A percentile compares a stretch with the other conserved stretches of the same genome.
Conservation (phyloP, 2,888 invertebrate genomes). For the Ceraclea dissimilis region DNA sequence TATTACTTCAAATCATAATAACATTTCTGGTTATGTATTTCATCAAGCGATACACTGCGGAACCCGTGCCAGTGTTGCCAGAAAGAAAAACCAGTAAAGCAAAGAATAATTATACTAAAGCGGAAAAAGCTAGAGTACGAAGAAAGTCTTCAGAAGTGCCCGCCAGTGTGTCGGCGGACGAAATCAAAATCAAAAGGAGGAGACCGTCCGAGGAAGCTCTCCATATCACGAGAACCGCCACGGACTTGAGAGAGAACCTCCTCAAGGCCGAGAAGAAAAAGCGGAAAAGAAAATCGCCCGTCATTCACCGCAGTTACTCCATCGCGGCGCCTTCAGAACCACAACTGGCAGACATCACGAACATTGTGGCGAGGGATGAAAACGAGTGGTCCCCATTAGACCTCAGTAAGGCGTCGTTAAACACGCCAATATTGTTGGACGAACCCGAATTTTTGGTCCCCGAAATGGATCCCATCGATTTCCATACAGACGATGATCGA, state of each 20-base stretch:
- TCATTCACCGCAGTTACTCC: conserved; percentile 20
- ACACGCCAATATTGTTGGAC: conserved; percentile 49
- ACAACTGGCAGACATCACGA: conserved; percentile 4
- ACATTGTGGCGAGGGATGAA: conserved; percentile 31
- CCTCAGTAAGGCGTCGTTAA: conserved; percentile 38
- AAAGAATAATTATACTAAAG: conserved; percentile 29
- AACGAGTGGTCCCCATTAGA: conserved; percentile 35
- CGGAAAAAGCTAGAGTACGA: conserved; percentile 47
- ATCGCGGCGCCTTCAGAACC: conserved; percentile 17
- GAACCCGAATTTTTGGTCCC: conserved; percentile 50
- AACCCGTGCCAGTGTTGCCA: conserved; percentile 29
- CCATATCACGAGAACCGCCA: conserved; percentile 42
- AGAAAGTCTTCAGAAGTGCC: conserved; percentile 45
- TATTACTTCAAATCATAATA: conserved; percentile 44
- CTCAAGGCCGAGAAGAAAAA: conserved; percentile 37
- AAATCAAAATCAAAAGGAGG: conserved; percentile 42
- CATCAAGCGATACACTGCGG: conserved; percentile 39
- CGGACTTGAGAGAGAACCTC: conserved; percentile 29
- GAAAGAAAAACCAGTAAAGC: conserved; percentile 35
- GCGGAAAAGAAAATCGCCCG: conserved; percentile 40
- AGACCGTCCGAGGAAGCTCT: conserved; percentile 71
- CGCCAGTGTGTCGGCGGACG: background rate
- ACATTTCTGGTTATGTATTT: conserved; percentile 47
- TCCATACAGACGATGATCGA: conserved; percentile 30
- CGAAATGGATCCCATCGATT: conserved; percentile 41